Conservation (phyloP, 2,888 invertebrate species). For the Xestia rhomboidea region DNA sequence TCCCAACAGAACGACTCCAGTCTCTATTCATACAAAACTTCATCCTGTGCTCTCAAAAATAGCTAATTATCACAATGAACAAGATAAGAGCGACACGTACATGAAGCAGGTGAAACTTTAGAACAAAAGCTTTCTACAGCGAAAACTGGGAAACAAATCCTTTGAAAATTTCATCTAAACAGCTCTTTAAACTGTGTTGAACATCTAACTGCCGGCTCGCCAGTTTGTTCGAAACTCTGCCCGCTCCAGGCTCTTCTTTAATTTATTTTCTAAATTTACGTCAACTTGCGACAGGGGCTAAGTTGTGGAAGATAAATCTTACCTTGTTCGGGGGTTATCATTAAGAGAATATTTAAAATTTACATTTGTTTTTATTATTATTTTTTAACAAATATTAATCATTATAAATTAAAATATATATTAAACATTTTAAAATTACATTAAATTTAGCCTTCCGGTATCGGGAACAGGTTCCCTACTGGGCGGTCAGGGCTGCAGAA, state of each 20-base stretch:
- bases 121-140: slow-evolving; percentile 77
- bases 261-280: slow-evolving; percentile 86
- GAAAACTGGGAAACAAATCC: slow-evolving; percentile 78
- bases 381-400: too few species aligned
- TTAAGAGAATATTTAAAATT: slow-evolving; percentile 2
- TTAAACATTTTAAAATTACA: too few species aligned
- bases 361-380: neutral
- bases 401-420: too few species aligned
- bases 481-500: too few species aligned
- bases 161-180: slow-evolving; percentile 86
- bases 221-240: slow-evolving; percentile 79
- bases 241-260: slow-evolving; percentile 82
- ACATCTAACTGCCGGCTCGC: slow-evolving; percentile 76
- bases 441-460: neutral
- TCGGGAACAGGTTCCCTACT: too few species aligned
- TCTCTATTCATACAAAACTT: slow-evolving; percentile 47
- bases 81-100: slow-evolving; percentile 79
- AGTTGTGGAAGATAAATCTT: slow-evolving; percentile 71
- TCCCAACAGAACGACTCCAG: slow-evolving; percentile 33
- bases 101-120: slow-evolving; percentile 79
- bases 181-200: slow-evolving; percentile 80
- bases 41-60: slow-evolving; percentile 45
- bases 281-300: slow-evolving; percentile 68
- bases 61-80: slow-evolving; percentile 68
- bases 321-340: slow-evolving; percentile 45